These are phyloP conservation scores for Corythaixoides concolor DNA, from an alignment of 2,113 vertebrate species.

Conservation along the genomic window DNA sequence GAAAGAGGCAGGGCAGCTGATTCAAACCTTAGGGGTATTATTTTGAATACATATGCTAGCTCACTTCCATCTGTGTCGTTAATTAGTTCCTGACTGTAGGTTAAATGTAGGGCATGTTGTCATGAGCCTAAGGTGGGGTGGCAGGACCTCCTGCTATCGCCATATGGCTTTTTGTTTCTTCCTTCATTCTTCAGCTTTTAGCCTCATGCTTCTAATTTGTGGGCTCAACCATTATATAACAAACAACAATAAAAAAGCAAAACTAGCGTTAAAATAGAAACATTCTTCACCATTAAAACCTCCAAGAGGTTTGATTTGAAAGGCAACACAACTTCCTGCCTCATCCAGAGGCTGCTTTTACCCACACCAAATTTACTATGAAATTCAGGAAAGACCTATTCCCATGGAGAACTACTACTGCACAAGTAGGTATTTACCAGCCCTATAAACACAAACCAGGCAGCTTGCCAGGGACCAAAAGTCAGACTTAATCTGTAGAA, in stretches of 20 bases:
- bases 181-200: slow-evolving; percentile 29
- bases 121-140: slow-evolving; percentile 60
- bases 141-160: slow-evolving; percentile 64
- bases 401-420: not conserved
- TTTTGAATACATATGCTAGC: slow-evolving; percentile 55
- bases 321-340: not conserved
- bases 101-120: slow-evolving; percentile 69
- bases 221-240: not conserved
- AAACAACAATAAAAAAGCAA: not conserved
- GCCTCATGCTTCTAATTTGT: slow-evolving; percentile 15
- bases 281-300: not conserved
- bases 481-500: not conserved
- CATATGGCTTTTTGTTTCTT: slow-evolving; percentile 56
- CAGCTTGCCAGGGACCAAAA: not conserved
- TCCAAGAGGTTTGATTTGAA: not conserved
- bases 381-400: not conserved
- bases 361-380: not conserved
- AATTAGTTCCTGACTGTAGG: slow-evolving; percentile 70
- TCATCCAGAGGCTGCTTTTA: not conserved
- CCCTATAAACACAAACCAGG: not conserved
- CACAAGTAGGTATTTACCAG: not conserved
- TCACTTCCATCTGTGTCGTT: slow-evolving; percentile 66
- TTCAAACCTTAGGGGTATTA: slow-evolving; percentile 55
- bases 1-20: slow-evolving; percentile 50
- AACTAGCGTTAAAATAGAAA: not conserved